Percentiles rank a stretch among this genome's conserved stretches.
Conservation (phyloP, 1,140 invertebrate genomes). For the Aphelinus certus region DNA sequence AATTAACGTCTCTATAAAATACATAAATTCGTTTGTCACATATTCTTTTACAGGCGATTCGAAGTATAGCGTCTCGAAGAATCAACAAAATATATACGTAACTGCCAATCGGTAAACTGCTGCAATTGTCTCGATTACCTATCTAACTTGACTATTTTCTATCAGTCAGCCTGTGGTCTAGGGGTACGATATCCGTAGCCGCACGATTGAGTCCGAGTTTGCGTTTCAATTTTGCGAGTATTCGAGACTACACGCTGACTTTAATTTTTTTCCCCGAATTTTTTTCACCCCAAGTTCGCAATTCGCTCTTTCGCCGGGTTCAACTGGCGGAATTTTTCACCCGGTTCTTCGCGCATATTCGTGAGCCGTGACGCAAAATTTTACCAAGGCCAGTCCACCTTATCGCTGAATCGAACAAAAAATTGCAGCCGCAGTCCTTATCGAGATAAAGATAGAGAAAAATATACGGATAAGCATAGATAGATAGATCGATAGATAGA, state of each 20-base stretch:
- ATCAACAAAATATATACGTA: no score
- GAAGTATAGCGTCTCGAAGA: no score
- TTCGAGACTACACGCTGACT: conserved; percentile 64
- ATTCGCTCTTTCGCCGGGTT: background rate
- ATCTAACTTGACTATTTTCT: conserved; percentile 49
- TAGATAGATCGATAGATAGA: background rate
- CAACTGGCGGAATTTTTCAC: conserved; percentile 35
- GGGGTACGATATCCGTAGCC: conserved; percentile 53
- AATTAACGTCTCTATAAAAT: no score
- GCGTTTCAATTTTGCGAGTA: conserved; percentile 44
- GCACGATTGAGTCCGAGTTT: conserved; percentile 33
- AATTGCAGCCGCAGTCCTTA: conserved; percentile 8
- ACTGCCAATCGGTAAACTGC: no score
- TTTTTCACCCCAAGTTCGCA: conserved; percentile 58
- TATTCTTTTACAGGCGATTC: no score
- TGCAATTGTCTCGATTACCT: conserved; percentile 45
- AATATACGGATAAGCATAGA: background rate
- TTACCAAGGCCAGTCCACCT: no score
- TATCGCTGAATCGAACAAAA: no score
- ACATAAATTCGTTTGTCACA: no score
- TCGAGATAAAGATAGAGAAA: background rate
- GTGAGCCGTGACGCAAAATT: conserved; percentile 46
- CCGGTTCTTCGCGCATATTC: conserved; percentile 47
- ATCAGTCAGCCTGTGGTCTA: conserved; percentile 62
- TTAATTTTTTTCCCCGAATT: conserved; percentile 60